Conservation (phyloP, 2,113 vertebrate genomes). For the Oreocharis arfaki region DNA sequence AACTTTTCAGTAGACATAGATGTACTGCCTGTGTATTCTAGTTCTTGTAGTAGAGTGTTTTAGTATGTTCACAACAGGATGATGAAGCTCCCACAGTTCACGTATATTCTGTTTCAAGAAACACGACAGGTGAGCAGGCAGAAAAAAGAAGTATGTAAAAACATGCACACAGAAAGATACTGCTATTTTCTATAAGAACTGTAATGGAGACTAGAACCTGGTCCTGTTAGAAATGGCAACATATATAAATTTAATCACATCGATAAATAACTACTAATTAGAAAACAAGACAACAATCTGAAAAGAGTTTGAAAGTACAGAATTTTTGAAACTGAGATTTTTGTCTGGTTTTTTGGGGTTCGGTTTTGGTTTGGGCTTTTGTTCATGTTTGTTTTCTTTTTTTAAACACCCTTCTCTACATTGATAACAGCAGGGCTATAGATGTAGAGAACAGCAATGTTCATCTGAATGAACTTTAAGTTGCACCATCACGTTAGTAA, state of each 20-base stretch:
- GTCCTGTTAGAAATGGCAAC: neutral
- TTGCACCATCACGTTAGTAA: neutral
- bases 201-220: neutral
- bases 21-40: neutral
- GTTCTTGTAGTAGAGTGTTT: neutral
- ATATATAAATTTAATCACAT: neutral
- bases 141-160: neutral
- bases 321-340: neutral
- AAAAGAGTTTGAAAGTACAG: neutral
- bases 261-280: neutral
- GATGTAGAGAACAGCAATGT: neutral
- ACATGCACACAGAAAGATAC: neutral
- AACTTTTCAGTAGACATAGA: neutral
- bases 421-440: neutral
- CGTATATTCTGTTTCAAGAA: neutral
- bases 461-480: neutral
- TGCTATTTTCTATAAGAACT: neutral
- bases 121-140: neutral
- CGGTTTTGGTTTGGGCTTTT: neutral
- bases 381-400: neutral
- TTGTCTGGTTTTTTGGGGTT: neutral
- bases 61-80: neutral
- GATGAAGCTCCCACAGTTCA: neutral
- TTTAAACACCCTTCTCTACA: neutral
- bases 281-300: neutral